phyloP scores from a whole-genome alignment of 2,888 invertebrate genomes.

The Spodoptera littoralis region DNA sequence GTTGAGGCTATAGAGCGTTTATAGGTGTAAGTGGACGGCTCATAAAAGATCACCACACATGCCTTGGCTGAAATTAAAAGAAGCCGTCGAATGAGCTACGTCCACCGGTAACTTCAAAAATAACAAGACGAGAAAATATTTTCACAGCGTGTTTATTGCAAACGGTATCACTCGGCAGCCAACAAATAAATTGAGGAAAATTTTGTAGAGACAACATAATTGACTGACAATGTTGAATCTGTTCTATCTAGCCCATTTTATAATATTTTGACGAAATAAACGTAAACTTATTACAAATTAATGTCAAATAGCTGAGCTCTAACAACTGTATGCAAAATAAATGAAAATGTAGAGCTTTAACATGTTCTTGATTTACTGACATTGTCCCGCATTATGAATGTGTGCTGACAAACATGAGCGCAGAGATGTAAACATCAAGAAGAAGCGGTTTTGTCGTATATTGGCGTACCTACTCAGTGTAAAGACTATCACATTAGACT shows the following conservation, averaged over 20 bases:
- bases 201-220: constrained; percentile 28
- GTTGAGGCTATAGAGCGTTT: constrained; percentile 52
- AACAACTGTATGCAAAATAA: constrained; percentile 4
- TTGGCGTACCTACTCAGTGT: too few relatives aligned
- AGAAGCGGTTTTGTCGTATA: too few relatives aligned
- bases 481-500: too few relatives aligned
- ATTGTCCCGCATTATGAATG: not conserved
- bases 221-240: constrained; percentile 20
- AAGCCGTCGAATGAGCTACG: constrained; percentile 43
- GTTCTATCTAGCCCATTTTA: constrained; percentile 1
- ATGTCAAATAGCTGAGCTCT: constrained; percentile 14
- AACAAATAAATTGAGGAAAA: constrained; percentile 23
- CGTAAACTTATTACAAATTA: constrained; percentile 27
- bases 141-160: constrained; percentile 47
- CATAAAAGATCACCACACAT: constrained; percentile 48
- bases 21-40: constrained; percentile 49
- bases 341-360: constrained; percentile 17
- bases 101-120: constrained; percentile 39
- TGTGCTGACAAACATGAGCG: too few relatives aligned
- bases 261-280: constrained; percentile 21
- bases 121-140: constrained; percentile 44
- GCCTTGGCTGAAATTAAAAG: constrained; percentile 50
- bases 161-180: constrained; percentile 36
- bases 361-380: constrained; percentile 15
- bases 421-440: too few relatives aligned